Percentiles rank a stretch among this genome's conserved stretches.
Conservation (phyloP, 92 coral and sea anemone genomes). For the Siderastrea radians region DNA sequence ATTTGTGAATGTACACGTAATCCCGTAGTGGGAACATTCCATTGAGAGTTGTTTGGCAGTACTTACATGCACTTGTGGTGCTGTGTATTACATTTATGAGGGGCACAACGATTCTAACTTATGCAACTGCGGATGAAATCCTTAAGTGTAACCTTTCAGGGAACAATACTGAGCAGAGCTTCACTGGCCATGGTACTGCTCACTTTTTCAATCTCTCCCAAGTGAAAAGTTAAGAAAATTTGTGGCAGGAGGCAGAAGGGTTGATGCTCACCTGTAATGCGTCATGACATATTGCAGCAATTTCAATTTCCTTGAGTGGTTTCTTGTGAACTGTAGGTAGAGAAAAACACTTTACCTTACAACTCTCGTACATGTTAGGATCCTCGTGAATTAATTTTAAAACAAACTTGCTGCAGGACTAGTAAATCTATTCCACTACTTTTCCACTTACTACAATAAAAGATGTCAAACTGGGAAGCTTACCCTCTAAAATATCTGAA, state of each 20-base stretch:
- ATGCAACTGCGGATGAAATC: too few relatives aligned
- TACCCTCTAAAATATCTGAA: constrained; percentile 99
- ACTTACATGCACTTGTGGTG: too few relatives aligned
- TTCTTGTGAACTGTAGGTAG: constrained; percentile 90
- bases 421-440: background rate
- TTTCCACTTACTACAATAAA: background rate
- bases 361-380: background rate
- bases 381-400: background rate
- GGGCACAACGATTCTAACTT: too few relatives aligned
- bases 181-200: too few relatives aligned
- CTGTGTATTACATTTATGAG: too few relatives aligned
- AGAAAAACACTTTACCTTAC: background rate
- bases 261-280: constrained; percentile 80
- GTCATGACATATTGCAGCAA: constrained; percentile 97
- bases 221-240: background rate
- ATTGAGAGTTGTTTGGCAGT: too few relatives aligned
- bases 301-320: constrained; percentile 93
- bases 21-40: too few relatives aligned
- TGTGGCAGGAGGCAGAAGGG: background rate
- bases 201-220: background rate
- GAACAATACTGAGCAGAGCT: background rate
- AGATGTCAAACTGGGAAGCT: background rate
- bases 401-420: background rate
- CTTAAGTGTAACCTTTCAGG: too few relatives aligned
- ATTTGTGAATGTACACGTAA: too few relatives aligned